Percentiles rank a stretch among this genome's conserved stretches.
phyloP scores from a whole-genome alignment of 53 echinoderm and acorn worm genomes.

The Paelopatides confundens region DNA sequence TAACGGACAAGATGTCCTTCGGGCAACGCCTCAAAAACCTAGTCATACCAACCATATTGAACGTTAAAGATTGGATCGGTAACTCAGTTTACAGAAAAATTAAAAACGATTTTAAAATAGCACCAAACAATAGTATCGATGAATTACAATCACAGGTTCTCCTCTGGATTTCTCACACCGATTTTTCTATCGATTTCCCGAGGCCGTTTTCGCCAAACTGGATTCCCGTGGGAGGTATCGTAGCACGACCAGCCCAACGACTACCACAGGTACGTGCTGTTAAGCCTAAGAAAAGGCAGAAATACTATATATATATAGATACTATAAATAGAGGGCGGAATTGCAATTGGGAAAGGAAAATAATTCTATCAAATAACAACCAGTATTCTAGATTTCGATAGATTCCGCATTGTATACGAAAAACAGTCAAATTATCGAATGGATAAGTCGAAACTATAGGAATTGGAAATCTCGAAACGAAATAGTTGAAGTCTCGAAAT shows the following conservation, averaged over 20 bases:
- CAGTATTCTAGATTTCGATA: no score
- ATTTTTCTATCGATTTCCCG: constrained; percentile 1
- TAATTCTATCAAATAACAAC: no score
- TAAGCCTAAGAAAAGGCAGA: no score
- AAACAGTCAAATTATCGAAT: no score
- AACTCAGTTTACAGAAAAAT: background rate
- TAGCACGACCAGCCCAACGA: background rate
- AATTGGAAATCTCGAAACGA: no score
- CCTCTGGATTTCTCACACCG: constrained; percentile 1
- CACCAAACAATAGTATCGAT: background rate
- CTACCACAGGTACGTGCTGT: background rate
- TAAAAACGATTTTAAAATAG: background rate
- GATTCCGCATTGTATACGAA: no score
- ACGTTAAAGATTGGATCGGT: background rate
- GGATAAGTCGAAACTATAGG: no score
- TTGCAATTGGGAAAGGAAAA: no score
- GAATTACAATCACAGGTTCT: background rate
- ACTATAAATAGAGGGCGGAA: no score
- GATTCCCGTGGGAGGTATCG: constrained; percentile 18
- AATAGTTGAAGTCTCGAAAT: no score
- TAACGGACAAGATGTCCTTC: constrained; percentile 12
- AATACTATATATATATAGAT: no score
- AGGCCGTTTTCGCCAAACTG: constrained; percentile 22
- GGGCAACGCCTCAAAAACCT: constrained; percentile 1
- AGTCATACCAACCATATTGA: background rate